Evolutionary conservation across 2,888 invertebrate species (phyloP).

Genomic region (Idaea dimidiata): DNA sequence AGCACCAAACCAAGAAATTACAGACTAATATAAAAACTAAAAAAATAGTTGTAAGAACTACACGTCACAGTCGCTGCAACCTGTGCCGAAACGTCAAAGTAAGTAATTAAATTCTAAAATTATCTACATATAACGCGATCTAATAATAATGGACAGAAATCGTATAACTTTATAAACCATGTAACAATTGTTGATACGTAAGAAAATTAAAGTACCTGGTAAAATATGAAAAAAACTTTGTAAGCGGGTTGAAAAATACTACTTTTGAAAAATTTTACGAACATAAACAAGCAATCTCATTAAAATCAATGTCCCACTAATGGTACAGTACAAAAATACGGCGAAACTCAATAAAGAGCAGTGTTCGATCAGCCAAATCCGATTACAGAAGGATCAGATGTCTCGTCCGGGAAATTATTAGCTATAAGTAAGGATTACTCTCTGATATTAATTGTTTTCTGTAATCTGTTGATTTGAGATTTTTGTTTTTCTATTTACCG

Average conservation of each 20-base stretch:
- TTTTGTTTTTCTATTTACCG: not conserved
- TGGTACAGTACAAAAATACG: conserved; percentile 62
- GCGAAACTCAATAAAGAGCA: conserved; percentile 67
- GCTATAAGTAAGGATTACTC: conserved; percentile 60
- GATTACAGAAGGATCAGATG: conserved; percentile 76
- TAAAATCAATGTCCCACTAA: conserved; percentile 71
- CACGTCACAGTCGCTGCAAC: too few species aligned
- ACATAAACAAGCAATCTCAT: conserved; percentile 45
- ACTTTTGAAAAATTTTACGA: too few species aligned
- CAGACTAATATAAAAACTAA: too few species aligned
- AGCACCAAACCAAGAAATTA: too few species aligned
- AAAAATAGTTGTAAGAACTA: too few species aligned
- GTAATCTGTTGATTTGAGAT: conserved; percentile 28
- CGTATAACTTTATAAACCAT: conserved; percentile 10
- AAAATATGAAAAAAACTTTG: too few species aligned
- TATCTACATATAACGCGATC: not conserved
- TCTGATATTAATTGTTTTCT: conserved; percentile 65
- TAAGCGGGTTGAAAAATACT: too few species aligned
- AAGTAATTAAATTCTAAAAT: too few species aligned
- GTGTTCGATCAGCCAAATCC: conserved; percentile 75
- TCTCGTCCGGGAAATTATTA: conserved; percentile 62
- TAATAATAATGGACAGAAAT: not conserved
- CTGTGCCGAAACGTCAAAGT: too few species aligned
- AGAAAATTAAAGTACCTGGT: too few species aligned
- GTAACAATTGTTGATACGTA: too few species aligned